Conservation (phyloP, 2,113 vertebrate genomes). For the Gulo gulo region DNA sequence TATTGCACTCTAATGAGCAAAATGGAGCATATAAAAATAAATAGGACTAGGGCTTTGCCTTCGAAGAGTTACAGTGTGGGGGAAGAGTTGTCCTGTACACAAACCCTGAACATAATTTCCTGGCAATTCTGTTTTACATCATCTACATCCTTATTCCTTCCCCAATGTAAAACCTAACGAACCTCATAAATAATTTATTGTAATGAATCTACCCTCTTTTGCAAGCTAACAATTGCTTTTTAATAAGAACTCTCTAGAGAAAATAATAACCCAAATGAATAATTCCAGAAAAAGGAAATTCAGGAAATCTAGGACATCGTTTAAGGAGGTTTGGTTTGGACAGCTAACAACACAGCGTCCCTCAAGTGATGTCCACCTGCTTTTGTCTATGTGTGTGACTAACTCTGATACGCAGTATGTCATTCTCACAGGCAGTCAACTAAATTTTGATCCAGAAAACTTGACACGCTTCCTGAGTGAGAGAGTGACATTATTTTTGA, state of each 20-base stretch:
- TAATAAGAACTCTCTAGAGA: background rate
- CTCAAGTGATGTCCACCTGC: background rate
- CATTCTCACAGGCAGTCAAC: background rate
- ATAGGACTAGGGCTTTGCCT: background rate
- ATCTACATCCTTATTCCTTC: background rate
- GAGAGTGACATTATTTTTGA: background rate
- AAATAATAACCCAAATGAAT: background rate
- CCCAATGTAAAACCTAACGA: background rate
- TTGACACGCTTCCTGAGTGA: background rate
- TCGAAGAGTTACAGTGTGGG: background rate
- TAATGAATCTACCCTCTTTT: background rate
- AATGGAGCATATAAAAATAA: background rate
- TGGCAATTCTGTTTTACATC: background rate
- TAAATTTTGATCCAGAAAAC: background rate
- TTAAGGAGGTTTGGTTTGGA: background rate
- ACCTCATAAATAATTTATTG: conserved; percentile 31
- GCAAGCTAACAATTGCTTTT: background rate
- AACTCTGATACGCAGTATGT: background rate
- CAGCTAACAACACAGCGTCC: fast-evolving
- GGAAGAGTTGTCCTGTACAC: background rate
- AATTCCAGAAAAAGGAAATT: background rate
- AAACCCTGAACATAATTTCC: background rate
- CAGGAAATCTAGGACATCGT: background rate
- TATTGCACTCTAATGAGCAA: background rate
- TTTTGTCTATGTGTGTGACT: background rate